phyloP scores from a whole-genome alignment of 2,113 vertebrate species.

The Macheiramphus alcinus region DNA sequence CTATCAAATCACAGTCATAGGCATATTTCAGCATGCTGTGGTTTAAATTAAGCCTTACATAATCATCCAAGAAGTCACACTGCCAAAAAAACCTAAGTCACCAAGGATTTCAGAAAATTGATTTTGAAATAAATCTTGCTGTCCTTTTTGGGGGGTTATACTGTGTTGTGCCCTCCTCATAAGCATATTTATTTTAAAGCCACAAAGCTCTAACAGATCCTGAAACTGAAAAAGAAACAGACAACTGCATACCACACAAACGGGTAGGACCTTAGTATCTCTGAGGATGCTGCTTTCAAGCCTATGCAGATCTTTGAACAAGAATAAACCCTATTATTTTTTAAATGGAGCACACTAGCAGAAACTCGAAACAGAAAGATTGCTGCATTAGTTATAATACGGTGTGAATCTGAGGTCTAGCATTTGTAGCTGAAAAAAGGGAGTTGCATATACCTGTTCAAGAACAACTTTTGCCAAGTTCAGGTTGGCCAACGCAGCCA shows the following conservation, averaged over 20 bases:
- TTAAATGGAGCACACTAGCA: not conserved
- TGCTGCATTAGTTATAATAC: fast-evolving
- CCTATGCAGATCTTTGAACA: not conserved
- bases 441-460: not conserved
- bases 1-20: not conserved
- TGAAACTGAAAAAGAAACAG: not conserved
- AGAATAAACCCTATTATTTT: not conserved
- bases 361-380: not conserved
- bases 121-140: not conserved
- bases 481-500: not conserved
- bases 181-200: not conserved
- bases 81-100: not conserved
- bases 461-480: not conserved
- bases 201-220: not conserved
- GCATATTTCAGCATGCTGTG: not conserved
- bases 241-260: not conserved
- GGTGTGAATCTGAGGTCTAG: not conserved
- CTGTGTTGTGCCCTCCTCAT: not conserved
- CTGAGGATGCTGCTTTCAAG: not conserved
- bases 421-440: not conserved
- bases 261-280: not conserved
- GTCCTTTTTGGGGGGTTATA: not conserved
- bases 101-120: not conserved
- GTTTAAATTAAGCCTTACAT: conserved; percentile 22
- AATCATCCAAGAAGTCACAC: not conserved